Evolutionary conservation across 2,888 invertebrate species (phyloP).

Genomic region (Xanthia togata): DNA sequence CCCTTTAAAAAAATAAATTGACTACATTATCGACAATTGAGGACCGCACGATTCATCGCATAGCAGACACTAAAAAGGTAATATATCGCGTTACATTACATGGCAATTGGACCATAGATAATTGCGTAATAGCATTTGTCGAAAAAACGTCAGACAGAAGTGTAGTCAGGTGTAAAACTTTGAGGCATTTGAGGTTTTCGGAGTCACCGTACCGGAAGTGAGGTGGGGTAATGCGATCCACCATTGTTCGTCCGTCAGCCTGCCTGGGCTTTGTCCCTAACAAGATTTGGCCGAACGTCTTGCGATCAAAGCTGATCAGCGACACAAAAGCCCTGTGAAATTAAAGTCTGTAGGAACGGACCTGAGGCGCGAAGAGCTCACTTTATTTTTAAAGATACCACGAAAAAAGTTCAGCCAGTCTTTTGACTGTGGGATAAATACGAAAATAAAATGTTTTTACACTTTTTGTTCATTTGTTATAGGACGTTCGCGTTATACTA

Average conservation of each 20-base stretch:
- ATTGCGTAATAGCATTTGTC: conserved; percentile 75
- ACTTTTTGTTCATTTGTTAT: conserved; percentile 2
- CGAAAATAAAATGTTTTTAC: conserved; percentile 24
- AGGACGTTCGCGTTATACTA: neutral
- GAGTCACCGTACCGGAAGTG: conserved; percentile 81
- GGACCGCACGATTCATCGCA: conserved; percentile 35
- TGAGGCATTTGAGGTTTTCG: conserved; percentile 72
- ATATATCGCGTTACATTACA: conserved; percentile 61
- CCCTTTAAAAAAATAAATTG: conserved; percentile 28
- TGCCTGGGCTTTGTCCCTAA: conserved; percentile 79
- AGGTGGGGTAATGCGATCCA: conserved; percentile 81
- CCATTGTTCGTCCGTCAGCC: conserved; percentile 76
- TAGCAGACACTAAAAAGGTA: conserved; percentile 42
- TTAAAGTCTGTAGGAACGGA: conserved; percentile 71
- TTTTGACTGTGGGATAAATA: conserved; percentile 38
- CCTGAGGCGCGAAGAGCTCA: conserved; percentile 73
- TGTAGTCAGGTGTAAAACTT: conserved; percentile 83
- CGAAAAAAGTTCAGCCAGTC: conserved; percentile 37
- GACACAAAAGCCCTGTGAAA: conserved; percentile 77
- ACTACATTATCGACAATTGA: conserved; percentile 33
- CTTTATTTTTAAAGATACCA: conserved; percentile 52
- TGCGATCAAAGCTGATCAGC: conserved; percentile 75
- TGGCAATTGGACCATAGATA: conserved; percentile 64
- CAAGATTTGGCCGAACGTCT: conserved; percentile 81
- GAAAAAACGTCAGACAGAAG: conserved; percentile 72